phyloP scores from a whole-genome alignment of 2,888 invertebrate genomes.

The Pandemis cinnamomeana region DNA sequence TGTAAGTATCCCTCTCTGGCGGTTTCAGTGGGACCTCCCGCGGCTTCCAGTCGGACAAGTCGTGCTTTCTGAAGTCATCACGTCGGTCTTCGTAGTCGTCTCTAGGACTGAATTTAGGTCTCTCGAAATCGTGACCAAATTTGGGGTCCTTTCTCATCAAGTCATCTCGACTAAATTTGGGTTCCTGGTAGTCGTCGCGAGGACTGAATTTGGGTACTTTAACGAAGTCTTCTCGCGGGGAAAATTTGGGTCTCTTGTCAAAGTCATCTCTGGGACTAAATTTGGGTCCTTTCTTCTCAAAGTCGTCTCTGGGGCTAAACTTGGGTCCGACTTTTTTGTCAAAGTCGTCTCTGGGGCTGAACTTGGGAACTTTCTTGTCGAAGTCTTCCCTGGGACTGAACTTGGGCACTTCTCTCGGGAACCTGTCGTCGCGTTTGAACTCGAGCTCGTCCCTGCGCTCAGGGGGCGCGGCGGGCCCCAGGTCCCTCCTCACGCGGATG shows the following conservation, averaged over 20 bases:
- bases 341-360: conserved; percentile 28
- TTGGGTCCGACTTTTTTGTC: conserved; percentile 17
- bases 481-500: conserved; percentile 43
- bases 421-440: conserved; percentile 45
- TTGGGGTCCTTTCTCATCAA: conserved; percentile 17
- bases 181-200: conserved; percentile 21
- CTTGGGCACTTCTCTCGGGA: conserved; percentile 31
- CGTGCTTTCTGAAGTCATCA: conserved; percentile 28
- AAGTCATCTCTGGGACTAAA: conserved; percentile 35
- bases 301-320: conserved; percentile 24
- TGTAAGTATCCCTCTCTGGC: conserved; percentile 35
- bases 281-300: conserved; percentile 17
- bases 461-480: conserved; percentile 28
- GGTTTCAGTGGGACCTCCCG: conserved; percentile 23
- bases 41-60: conserved; percentile 24
- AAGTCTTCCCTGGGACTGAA: conserved; percentile 26
- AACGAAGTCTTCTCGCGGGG: conserved; percentile 10
- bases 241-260: conserved; percentile 13
- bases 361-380: conserved; percentile 34
- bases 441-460: conserved; percentile 42
- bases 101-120: conserved; percentile 35
- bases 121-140: conserved; percentile 24
- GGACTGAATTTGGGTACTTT: conserved; percentile 17
- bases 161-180: conserved; percentile 26
- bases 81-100: conserved; percentile 26